These are phyloP conservation scores for Cosmia trapezina DNA, from an alignment of 2,888 invertebrate genomes.

Conservation along the genomic window DNA sequence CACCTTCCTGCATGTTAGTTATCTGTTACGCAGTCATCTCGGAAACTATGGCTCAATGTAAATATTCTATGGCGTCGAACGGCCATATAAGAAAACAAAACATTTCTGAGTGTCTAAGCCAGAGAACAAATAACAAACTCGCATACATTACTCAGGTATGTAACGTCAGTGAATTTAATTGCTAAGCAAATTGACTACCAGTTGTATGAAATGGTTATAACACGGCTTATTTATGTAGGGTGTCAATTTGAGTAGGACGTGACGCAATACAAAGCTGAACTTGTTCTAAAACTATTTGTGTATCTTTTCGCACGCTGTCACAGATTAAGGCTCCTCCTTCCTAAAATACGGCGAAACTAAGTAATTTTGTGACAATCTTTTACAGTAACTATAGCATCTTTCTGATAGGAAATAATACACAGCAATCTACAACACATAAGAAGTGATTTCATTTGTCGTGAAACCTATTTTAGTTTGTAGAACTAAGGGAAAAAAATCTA, in stretches of 20 bases:
- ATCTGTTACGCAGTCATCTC: slow-evolving; percentile 26
- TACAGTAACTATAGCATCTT: too few species aligned
- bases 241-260: too few species aligned
- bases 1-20: slow-evolving; percentile 20
- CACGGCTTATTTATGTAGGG: neutral
- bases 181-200: neutral
- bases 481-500: too few species aligned
- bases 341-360: too few species aligned
- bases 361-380: too few species aligned
- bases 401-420: too few species aligned
- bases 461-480: too few species aligned
- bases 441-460: too few species aligned
- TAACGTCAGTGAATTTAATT: too few species aligned
- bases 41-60: neutral
- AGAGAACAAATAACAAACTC: neutral
- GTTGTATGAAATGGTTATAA: neutral
- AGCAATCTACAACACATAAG: too few species aligned
- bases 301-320: too few species aligned
- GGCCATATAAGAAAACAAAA: slow-evolving; percentile 8
- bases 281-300: neutral
- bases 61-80: slow-evolving; percentile 10
- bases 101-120: neutral
- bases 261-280: neutral
- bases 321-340: too few species aligned
- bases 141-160: neutral